These are phyloP conservation scores for Catocala fraxini DNA, from an alignment of 2,888 invertebrate species.

Conservation along the genomic window DNA sequence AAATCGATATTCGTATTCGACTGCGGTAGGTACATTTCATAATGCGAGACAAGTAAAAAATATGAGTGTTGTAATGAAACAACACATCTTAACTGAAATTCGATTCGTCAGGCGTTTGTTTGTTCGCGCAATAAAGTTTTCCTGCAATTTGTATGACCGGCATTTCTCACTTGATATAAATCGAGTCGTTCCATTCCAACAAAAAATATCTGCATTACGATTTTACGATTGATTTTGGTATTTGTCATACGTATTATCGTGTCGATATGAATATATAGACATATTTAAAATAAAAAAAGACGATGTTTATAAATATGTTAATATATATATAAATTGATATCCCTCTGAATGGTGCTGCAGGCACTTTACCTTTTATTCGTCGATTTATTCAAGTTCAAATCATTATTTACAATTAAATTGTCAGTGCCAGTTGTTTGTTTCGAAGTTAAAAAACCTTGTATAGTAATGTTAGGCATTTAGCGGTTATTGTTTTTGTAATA, in stretches of 20 bases:
- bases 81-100: conserved; percentile 41
- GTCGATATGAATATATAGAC: too few species aligned
- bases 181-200: conserved; percentile 13
- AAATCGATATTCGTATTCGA: conserved; percentile 26
- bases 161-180: conserved; percentile 21
- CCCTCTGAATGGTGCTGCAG: too few species aligned
- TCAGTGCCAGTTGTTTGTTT: conserved; percentile 3
- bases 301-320: too few species aligned
- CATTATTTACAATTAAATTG: conserved; percentile 22
- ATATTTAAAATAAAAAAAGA: too few species aligned
- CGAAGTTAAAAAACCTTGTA: conserved; percentile 1
- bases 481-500: conserved; percentile 25
- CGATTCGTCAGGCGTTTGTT: conserved; percentile 39
- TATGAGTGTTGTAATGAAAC: conserved; percentile 39
- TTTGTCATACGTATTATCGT: too few species aligned
- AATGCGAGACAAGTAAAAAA: conserved; percentile 39
- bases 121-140: conserved; percentile 40
- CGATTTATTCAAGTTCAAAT: conserved; percentile 5
- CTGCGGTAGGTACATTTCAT: conserved; percentile 42
- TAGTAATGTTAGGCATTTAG: neutral
- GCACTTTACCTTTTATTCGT: conserved; percentile 1
- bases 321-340: too few species aligned
- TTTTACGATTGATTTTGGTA: too few species aligned
- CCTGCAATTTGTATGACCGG: conserved; percentile 34
- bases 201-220: conserved; percentile 7